Evolutionary conservation across 2,797 vertebrate species (phyloP).

Genomic region (Danio choprae): DNA sequence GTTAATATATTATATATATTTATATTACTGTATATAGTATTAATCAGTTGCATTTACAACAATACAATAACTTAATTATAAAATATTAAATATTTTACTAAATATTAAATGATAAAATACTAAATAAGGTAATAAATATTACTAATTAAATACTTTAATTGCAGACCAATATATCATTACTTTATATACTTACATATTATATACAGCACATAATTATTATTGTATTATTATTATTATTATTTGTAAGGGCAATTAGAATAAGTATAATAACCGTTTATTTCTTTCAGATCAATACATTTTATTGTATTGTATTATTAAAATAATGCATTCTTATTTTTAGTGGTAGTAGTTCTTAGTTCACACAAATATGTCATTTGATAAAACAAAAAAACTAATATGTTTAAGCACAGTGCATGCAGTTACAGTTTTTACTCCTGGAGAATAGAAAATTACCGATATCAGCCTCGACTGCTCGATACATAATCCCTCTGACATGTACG

Average conservation of each 20-base stretch:
- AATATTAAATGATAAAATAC: too few species aligned
- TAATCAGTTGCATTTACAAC: too few species aligned
- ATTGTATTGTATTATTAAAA: not conserved
- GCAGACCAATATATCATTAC: not conserved
- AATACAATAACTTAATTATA: too few species aligned
- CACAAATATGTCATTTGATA: too few species aligned
- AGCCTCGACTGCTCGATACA: constrained; percentile 96
- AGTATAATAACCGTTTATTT: not conserved
- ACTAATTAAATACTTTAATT: too few species aligned
- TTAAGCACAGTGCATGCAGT: too few species aligned
- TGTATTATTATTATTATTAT: not conserved
- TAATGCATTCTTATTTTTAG: not conserved
- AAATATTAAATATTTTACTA: too few species aligned
- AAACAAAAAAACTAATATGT: too few species aligned
- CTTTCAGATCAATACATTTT: not conserved
- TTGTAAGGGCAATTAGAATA: not conserved
- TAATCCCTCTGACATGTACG: constrained; percentile 95
- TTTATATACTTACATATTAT: not conserved
- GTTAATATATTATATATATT: too few species aligned
- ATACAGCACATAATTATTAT: not conserved
- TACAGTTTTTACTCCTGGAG: not conserved
- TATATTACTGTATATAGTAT: too few species aligned
- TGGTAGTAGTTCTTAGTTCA: too few species aligned
- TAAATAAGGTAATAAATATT: too few species aligned
- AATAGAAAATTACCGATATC: constrained; percentile 86